A percentile compares a stretch with the other conserved stretches of the same genome.
phyloP scores from a whole-genome alignment of 2,113 vertebrate species.

The Hydropotes inermis region DNA sequence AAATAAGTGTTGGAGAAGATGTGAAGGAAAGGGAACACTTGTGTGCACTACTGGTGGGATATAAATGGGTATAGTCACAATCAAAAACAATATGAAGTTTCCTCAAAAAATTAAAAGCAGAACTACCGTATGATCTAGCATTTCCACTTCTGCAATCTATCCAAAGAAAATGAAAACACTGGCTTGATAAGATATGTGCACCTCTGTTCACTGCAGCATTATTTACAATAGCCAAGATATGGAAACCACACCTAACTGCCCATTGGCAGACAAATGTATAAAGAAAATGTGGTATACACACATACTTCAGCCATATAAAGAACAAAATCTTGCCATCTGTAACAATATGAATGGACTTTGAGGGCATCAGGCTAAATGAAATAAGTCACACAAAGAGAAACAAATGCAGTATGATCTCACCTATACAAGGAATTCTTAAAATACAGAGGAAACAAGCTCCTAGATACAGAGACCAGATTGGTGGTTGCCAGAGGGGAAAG shows the following conservation, averaged over 20 bases:
- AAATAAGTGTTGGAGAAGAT: neutral
- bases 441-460: neutral
- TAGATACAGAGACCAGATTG: neutral
- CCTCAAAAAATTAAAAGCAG: neutral
- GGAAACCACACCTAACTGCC: neutral
- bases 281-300: neutral
- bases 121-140: neutral
- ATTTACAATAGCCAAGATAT: neutral
- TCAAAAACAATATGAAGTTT: neutral
- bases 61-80: neutral
- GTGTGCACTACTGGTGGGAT: neutral
- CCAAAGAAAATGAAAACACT: neutral
- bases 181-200: neutral
- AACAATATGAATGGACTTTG: neutral
- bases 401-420: neutral
- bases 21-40: neutral
- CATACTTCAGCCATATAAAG: neutral
- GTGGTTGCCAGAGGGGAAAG: neutral
- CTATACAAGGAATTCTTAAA: neutral
- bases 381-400: neutral
- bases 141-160: neutral
- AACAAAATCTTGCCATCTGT: neutral
- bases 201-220: neutral
- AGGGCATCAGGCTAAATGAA: neutral
- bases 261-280: neutral